Conservation (phyloP, 2,797 vertebrate genomes). For the Eremophila alpestris region DNA sequence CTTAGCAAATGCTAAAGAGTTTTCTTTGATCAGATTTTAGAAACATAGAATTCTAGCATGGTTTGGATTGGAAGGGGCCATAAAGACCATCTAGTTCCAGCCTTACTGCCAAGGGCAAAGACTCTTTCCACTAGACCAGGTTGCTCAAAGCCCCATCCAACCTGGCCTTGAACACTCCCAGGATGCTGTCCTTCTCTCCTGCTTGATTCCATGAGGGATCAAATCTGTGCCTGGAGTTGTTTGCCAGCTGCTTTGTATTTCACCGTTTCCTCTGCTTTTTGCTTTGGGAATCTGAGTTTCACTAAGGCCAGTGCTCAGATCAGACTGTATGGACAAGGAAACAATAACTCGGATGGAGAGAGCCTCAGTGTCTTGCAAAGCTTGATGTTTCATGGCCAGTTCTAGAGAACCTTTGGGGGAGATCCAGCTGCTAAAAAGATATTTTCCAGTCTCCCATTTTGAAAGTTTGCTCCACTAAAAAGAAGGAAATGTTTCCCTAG, state of each 20-base stretch:
- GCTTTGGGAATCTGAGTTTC: not conserved
- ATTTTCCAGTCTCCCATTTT: not conserved
- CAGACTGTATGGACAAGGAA: not conserved
- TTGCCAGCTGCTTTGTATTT: not conserved
- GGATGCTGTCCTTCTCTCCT: not conserved
- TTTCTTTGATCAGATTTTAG: not conserved
- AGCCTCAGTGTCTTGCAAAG: not conserved
- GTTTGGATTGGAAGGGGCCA: not conserved
- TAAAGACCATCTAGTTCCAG: not conserved
- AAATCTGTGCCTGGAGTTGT: not conserved
- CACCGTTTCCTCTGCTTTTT: not conserved
- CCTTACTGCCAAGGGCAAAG: not conserved
- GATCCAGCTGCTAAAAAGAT: not conserved
- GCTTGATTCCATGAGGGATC: not conserved
- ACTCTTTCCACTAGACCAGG: not conserved
- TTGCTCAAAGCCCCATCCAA: not conserved
- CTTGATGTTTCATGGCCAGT: not conserved
- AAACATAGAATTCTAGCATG: not conserved
- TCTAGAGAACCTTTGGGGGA: not conserved
- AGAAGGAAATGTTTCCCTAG: not conserved
- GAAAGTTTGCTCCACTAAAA: not conserved
- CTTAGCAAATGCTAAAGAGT: not conserved
- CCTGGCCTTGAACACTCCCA: not conserved
- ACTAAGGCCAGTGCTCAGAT: not conserved
- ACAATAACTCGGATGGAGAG: not conserved